These are phyloP conservation scores for Amaurobius ferox DNA, from an alignment of 2,888 invertebrate species.

Conservation along the genomic window DNA sequence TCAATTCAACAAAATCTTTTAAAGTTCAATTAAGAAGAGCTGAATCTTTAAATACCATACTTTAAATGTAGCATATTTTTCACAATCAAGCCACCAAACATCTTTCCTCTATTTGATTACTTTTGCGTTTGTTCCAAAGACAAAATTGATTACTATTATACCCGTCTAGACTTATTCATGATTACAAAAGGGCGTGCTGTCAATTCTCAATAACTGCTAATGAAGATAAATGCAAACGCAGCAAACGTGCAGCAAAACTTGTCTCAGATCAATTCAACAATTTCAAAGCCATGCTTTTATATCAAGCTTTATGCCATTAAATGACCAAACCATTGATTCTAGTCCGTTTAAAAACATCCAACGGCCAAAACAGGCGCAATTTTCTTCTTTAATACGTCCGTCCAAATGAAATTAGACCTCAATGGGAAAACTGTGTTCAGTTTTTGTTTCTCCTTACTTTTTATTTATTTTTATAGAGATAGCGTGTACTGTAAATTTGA, in stretches of 20 bases:
- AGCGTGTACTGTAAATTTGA: slow-evolving; percentile 70
- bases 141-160: no score
- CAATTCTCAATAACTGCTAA: no score
- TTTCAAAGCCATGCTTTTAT: neutral
- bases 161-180: no score
- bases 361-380: slow-evolving; percentile 31
- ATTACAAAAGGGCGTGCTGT: no score
- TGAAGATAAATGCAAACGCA: neutral
- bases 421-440: slow-evolving; percentile 67
- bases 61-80: no score
- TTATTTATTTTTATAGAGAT: slow-evolving; percentile 47
- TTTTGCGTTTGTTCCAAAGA: no score
- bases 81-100: no score
- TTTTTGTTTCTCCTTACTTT: slow-evolving; percentile 38
- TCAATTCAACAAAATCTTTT: no score
- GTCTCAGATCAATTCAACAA: neutral
- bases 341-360: slow-evolving; percentile 43
- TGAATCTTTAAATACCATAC: no score
- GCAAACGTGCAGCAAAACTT: neutral
- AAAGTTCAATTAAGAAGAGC: no score
- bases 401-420: slow-evolving; percentile 66
- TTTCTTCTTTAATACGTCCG: slow-evolving; percentile 62
- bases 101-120: no score
- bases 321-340: slow-evolving; percentile 18
- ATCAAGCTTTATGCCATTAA: slow-evolving; percentile 20